A percentile compares a stretch with the other conserved stretches of the same genome.
phyloP scores from a whole-genome alignment of 2,797 vertebrate species.

The Karalla daura region DNA sequence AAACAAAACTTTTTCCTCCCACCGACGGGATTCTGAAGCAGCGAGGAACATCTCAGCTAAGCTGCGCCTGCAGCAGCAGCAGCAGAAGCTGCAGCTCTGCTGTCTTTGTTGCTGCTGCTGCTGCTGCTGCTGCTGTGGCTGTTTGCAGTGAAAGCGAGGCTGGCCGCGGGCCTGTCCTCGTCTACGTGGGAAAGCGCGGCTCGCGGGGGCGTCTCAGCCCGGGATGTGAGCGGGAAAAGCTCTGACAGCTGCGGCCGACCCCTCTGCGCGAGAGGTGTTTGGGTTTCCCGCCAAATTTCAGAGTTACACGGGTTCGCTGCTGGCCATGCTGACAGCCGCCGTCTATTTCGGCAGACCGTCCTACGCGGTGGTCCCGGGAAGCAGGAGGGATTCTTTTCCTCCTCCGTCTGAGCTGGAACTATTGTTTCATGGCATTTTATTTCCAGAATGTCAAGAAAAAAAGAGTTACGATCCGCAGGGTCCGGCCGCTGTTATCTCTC shows the following conservation, averaged over 20 bases:
- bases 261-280: constrained; percentile 43
- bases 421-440: constrained; percentile 5
- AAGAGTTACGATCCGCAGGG: constrained; percentile 44
- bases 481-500: constrained; percentile 34
- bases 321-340: constrained; percentile 50
- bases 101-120: constrained; percentile 45
- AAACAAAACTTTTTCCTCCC: constrained; percentile 38
- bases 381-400: not conserved
- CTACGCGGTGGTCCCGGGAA: not conserved
- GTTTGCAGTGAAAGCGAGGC: constrained; percentile 64
- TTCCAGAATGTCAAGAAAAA: constrained; percentile 2
- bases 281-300: constrained; percentile 38
- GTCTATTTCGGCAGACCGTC: constrained; percentile 30
- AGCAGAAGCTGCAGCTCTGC: constrained; percentile 38
- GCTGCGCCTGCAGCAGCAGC: constrained; percentile 39
- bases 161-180: constrained; percentile 50
- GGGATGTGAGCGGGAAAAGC: constrained; percentile 39
- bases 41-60: constrained; percentile 26
- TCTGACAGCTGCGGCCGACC: constrained; percentile 37
- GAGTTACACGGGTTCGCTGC: constrained; percentile 26
- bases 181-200: constrained; percentile 21
- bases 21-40: constrained; percentile 46
- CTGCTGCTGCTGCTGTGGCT: constrained; percentile 56
- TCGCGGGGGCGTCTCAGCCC: constrained; percentile 26
- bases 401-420: constrained; percentile 7